Conservation (phyloP, 2,797 vertebrate species). For the Atherinosoma microstoma region DNA sequence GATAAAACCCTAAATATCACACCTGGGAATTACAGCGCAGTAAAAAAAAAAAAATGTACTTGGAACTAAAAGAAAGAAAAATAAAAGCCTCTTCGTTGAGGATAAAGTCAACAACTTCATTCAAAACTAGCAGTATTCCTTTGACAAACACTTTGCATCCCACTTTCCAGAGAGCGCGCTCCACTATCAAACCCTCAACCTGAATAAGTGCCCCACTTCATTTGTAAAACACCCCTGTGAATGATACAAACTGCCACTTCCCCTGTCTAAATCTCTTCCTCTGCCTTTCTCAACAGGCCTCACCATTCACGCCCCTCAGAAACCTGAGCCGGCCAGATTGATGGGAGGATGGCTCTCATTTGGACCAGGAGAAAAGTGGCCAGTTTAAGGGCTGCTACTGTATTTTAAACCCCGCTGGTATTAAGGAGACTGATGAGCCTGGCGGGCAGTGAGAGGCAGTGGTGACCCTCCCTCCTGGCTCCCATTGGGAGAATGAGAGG, state of each 20-base stretch:
- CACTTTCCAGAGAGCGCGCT: neutral
- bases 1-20: neutral
- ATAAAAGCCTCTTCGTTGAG: neutral
- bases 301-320: constrained; percentile 30
- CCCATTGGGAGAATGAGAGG: constrained; percentile 23
- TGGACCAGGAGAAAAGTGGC: constrained; percentile 78
- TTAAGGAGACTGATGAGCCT: constrained; percentile 71
- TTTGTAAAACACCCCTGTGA: constrained; percentile 58
- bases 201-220: constrained; percentile 46
- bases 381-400: constrained; percentile 76
- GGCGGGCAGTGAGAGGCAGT: neutral
- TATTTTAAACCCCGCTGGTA: constrained; percentile 75
- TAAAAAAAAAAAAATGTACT: neutral
- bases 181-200: constrained; percentile 39
- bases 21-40: neutral
- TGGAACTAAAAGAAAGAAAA: neutral
- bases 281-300: constrained; percentile 31
- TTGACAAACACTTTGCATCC: constrained; percentile 15
- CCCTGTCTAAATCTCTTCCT: constrained; percentile 48
- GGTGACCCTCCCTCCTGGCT: constrained; percentile 23
- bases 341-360: constrained; percentile 75
- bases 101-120: neutral
- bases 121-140: constrained; percentile 4
- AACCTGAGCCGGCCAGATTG: constrained; percentile 61
- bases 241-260: constrained; percentile 42